These are phyloP conservation scores for Leptoteleia sp. DNA, from an alignment of 1,140 invertebrate genomes.

Conservation along the genomic window DNA sequence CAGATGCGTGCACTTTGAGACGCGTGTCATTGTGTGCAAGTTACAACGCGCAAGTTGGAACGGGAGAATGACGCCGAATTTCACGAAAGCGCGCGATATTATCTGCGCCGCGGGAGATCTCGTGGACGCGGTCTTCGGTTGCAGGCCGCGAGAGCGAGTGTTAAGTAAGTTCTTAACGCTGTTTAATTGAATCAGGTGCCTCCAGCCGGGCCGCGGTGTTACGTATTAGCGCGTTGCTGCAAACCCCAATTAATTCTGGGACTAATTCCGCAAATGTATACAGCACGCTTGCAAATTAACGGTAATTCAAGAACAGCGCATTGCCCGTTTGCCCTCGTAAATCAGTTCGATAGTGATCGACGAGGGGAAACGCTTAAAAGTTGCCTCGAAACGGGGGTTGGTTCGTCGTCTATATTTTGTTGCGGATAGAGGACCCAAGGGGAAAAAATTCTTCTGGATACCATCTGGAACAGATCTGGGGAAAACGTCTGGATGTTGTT, in stretches of 20 bases:
- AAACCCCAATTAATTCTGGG: constrained; percentile 57
- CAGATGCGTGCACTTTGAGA: constrained; percentile 19
- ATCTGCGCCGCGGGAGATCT: constrained; percentile 48
- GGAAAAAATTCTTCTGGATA: too few species aligned
- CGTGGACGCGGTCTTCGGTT: constrained; percentile 52
- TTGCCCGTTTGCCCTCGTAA: constrained; percentile 7
- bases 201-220: constrained; percentile 41
- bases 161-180: constrained; percentile 63
- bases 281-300: constrained; percentile 47
- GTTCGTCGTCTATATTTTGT: too few species aligned
- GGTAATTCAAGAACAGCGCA: constrained; percentile 41
- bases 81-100: constrained; percentile 47
- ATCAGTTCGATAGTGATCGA: constrained; percentile 4
- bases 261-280: constrained; percentile 51
- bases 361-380: too few species aligned
- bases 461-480: too few species aligned
- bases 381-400: too few species aligned
- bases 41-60: constrained; percentile 32
- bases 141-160: constrained; percentile 40
- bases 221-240: constrained; percentile 53
- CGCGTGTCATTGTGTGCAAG: constrained; percentile 57
- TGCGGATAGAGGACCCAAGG: too few species aligned
- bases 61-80: constrained; percentile 41
- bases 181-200: constrained; percentile 67
- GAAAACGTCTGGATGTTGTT: too few species aligned